Evolutionary conservation across 2,797 vertebrate genomes (phyloP).

Genomic region (Leucoraja ocellata): DNA sequence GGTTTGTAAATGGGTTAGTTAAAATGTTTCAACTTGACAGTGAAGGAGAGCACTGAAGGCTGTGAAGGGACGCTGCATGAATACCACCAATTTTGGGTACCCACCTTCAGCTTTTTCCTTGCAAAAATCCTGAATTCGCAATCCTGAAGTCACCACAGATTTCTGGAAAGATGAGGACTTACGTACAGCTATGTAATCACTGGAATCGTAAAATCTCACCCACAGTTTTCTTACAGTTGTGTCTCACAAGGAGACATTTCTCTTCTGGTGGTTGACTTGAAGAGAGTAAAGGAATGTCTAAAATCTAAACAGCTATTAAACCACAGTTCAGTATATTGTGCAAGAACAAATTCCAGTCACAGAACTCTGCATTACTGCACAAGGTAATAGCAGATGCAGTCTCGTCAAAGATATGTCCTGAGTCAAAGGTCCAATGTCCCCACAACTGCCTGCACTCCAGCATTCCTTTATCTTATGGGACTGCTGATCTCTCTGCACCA

Average conservation of each 20-base stretch:
- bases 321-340: not conserved
- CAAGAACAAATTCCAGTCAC: not conserved
- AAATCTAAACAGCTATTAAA: not conserved
- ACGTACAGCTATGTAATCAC: too few relatives aligned
- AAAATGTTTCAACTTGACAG: too few relatives aligned
- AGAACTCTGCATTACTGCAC: slow-evolving; percentile 16
- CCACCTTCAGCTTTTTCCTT: too few relatives aligned
- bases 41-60: too few relatives aligned
- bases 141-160: too few relatives aligned
- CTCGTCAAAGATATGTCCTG: not conserved
- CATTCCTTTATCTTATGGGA: not conserved
- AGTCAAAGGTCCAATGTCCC: not conserved
- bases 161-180: too few relatives aligned
- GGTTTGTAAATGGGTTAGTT: too few relatives aligned
- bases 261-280: not conserved
- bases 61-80: too few relatives aligned
- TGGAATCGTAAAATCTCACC: too few relatives aligned
- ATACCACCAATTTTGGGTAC: too few relatives aligned
- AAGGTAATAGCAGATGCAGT: slow-evolving; percentile 2
- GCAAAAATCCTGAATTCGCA: too few relatives aligned
- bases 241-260: not conserved
- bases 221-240: not conserved
- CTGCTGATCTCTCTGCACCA: not conserved
- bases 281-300: not conserved
- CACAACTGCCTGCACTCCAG: not conserved